Evolutionary conservation across 2,113 vertebrate genomes (phyloP).

Genomic region (Phyllostomus discolor): DNA sequence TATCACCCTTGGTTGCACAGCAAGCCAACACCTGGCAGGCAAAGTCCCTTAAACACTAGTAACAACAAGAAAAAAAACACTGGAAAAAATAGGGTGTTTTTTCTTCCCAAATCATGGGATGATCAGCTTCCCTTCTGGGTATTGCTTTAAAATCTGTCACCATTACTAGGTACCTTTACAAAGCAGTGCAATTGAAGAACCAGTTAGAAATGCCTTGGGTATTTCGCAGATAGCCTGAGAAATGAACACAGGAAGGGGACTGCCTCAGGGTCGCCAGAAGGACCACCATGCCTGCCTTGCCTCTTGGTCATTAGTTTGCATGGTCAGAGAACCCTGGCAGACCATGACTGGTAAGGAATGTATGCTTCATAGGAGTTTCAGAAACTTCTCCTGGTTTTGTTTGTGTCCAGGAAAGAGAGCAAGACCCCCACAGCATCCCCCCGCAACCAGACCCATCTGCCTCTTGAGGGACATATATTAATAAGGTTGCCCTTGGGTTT

Average conservation of each 20-base stretch:
- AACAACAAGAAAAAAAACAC: background rate
- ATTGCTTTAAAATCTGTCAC: slow-evolving; percentile 37
- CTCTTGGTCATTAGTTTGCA: background rate
- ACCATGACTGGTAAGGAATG: background rate
- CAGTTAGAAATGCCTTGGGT: background rate
- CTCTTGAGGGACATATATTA: background rate
- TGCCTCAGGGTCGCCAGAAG: background rate
- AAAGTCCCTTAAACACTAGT: background rate
- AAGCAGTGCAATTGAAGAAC: background rate
- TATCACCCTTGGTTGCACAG: slow-evolving; percentile 5
- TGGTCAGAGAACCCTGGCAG: background rate
- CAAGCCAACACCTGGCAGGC: background rate
- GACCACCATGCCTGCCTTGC: background rate
- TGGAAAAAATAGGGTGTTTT: slow-evolving; percentile 10
- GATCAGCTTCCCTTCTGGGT: background rate
- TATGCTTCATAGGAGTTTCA: background rate
- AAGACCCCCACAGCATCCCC: background rate
- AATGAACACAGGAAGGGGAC: background rate
- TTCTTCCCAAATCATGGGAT: background rate
- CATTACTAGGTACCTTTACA: slow-evolving; percentile 8
- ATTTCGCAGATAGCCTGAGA: background rate
- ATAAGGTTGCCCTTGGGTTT: background rate
- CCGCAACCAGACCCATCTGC: background rate
- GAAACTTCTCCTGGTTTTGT: background rate
- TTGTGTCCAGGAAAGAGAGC: background rate